Conservation (phyloP, 2,888 invertebrate species). For the Pyrrhosoma nymphula region DNA sequence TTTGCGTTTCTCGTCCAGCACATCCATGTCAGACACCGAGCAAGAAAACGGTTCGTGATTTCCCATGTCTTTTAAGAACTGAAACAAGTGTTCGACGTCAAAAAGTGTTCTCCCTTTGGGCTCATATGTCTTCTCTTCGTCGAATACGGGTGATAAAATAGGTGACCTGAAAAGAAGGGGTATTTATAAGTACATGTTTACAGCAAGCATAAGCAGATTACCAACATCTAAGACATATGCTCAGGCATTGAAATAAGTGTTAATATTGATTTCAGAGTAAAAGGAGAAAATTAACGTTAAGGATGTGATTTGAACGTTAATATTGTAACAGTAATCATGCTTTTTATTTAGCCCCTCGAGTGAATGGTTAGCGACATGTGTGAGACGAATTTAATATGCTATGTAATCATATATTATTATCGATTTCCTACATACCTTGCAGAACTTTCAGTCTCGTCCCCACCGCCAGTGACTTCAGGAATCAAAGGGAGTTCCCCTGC, state of each 20-base stretch:
- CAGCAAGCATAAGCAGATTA: background rate
- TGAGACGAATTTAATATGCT: too few relatives aligned
- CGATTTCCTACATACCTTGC: background rate
- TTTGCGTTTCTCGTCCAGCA: background rate
- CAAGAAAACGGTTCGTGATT: background rate
- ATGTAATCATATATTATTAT: too few relatives aligned
- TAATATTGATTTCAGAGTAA: background rate
- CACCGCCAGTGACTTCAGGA: background rate
- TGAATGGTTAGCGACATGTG: background rate
- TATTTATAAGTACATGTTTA: background rate
- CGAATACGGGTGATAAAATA: background rate
- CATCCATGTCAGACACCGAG: background rate
- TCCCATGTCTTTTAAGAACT: background rate
- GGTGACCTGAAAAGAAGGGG: background rate
- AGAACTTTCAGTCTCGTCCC: background rate
- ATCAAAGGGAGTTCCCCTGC: background rate
- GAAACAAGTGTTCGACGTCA: background rate
- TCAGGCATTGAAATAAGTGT: background rate
- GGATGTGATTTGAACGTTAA: background rate
- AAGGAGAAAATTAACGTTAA: background rate
- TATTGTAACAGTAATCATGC: background rate
- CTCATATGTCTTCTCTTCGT: background rate
- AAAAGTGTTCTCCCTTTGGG: background rate
- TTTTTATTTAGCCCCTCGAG: background rate
- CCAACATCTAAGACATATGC: background rate